Base-by-base conservation (phyloP, 2,888 invertebrate species). In the Drosophila neonasuta region DNA sequence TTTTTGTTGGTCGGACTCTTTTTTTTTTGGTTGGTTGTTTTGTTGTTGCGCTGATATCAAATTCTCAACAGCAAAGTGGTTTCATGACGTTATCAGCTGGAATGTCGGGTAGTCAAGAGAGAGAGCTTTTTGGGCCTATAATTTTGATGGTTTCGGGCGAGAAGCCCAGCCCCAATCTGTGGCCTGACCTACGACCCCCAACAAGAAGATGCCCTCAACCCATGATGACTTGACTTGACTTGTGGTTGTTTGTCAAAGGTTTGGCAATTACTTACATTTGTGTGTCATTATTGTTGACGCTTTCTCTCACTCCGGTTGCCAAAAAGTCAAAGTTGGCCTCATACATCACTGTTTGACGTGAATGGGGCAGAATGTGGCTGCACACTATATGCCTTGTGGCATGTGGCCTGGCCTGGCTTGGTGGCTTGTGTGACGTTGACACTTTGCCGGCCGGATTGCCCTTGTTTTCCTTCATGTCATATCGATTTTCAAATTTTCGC, bases 401-500 rank as follows among this genome's bases (percentile, higher is more conserved):
- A 79, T 77, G 68, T 71, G 71, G 70, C 52, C 34, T 50, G 36
- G 24, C 5, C 24, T n/a, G 32, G 10, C 32, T 3, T 32, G 9
- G 34, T 11, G 11, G 32, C 32, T 24, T 24, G 24, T 32, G 57
- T 65, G 71, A 74, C 74, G 75, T 68, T 74, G 76, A 66, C 68
- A 65, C 52, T 62, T 62, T 64, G 59, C 67, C 58, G 32, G 60
- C 60, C 56, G 64, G 20, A 68, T 70, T 66, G 80, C 65, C 78
- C 78, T 71, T 78, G 80, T 66, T 71, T 61, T 64, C 79, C 81
- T 86, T 81, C 71, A 84, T 79, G 84, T 80, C 79, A 84, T 86
- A 84, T 86, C 80, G 86, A 84, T 84, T 84, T 86, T 84, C 81
- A 77, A 76, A 73, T 77, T 74, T 68, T 66, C 79, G 55, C 63